phyloP scores from a whole-genome alignment of 2,113 vertebrate species.

The Bufo bufo region DNA sequence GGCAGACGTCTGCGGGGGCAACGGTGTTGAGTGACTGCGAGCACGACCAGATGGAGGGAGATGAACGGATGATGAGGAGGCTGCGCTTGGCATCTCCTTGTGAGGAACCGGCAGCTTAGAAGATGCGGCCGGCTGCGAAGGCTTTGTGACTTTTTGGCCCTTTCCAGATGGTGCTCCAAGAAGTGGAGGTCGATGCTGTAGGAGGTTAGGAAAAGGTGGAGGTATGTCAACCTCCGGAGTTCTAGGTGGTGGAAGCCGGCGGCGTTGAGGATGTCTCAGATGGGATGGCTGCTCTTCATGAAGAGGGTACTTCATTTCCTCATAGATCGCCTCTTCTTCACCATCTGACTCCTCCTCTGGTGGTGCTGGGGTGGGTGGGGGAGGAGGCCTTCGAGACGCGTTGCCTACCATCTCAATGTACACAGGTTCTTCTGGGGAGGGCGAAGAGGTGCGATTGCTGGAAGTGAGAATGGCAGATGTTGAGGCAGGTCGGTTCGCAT shows the following conservation, averaged over 20 bases:
- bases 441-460: slow-evolving; percentile 68
- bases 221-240: slow-evolving; percentile 83
- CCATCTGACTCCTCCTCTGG: slow-evolving; percentile 84
- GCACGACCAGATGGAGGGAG: slow-evolving; percentile 80
- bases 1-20: slow-evolving; percentile 85
- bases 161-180: slow-evolving; percentile 84
- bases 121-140: slow-evolving; percentile 56
- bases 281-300: slow-evolving; percentile 70
- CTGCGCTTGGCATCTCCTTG: slow-evolving; percentile 67
- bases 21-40: slow-evolving; percentile 88
- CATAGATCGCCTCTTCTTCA: slow-evolving; percentile 90
- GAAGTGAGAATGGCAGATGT: slow-evolving; percentile 65
- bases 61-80: slow-evolving; percentile 61
- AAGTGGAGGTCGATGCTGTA: slow-evolving; percentile 87
- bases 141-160: slow-evolving; percentile 45
- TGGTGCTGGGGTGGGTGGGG: slow-evolving; percentile 66
- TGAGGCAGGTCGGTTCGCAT: slow-evolving; percentile 54
- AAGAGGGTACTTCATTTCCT: slow-evolving; percentile 90
- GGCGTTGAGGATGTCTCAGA: slow-evolving; percentile 44
- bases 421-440: slow-evolving; percentile 78
- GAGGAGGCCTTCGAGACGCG: slow-evolving; percentile 74
- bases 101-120: slow-evolving; percentile 72
- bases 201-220: slow-evolving; percentile 88
- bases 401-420: slow-evolving; percentile 95
- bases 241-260: slow-evolving; percentile 64